Evolutionary conservation across 1,140 invertebrate species (phyloP).

Genomic region (Psix sp.): DNA sequence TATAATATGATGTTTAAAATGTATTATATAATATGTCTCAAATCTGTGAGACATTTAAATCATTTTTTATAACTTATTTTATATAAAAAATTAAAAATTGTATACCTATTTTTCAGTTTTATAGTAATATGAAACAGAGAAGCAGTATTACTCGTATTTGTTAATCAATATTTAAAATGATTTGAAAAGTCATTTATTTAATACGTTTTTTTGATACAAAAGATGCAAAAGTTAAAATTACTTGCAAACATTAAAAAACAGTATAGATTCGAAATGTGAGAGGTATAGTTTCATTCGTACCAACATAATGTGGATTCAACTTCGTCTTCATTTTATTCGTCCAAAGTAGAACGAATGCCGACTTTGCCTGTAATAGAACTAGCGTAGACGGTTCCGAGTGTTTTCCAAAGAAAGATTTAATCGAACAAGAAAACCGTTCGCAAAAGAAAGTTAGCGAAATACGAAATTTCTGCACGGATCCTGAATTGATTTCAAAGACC

Average conservation of each 20-base stretch:
- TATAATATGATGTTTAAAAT: too few relatives aligned
- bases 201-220: conserved; percentile 40
- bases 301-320: conserved; percentile 73
- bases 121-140: too few relatives aligned
- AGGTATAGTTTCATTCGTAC: conserved; percentile 66
- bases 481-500: conserved; percentile 56
- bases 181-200: conserved; percentile 29
- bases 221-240: conserved; percentile 50
- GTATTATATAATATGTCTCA: too few relatives aligned
- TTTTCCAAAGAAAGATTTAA: conserved; percentile 73
- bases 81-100: too few relatives aligned
- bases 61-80: too few relatives aligned
- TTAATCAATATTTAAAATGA: conserved; percentile 46
- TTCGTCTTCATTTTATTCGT: conserved; percentile 66
- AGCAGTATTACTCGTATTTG: too few relatives aligned
- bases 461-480: conserved; percentile 56
- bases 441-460: conserved; percentile 67
- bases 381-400: conserved; percentile 69
- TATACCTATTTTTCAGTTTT: too few relatives aligned
- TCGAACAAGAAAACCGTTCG: conserved; percentile 64
- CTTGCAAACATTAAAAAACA: conserved; percentile 54
- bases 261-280: conserved; percentile 35
- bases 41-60: too few relatives aligned
- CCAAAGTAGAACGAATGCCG: conserved; percentile 37
- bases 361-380: conserved; percentile 73